A percentile compares a stretch with the other conserved stretches of the same genome.
Evolutionary conservation across 2,888 invertebrate genomes (phyloP).

Genomic region (Phyllotreta cruciferae): DNA sequence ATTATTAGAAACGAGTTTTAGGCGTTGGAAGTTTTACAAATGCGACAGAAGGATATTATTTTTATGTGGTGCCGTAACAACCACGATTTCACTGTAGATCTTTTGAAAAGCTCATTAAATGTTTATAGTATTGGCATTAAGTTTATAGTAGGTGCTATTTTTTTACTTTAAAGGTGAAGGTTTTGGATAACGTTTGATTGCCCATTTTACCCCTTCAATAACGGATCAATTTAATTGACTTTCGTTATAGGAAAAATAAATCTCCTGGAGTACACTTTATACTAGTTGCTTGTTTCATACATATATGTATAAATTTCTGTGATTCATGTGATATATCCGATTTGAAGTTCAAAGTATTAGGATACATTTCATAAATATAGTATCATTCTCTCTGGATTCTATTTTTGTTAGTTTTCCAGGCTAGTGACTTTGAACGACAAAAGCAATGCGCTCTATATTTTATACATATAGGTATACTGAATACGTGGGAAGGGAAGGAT

Average conservation of each 20-base stretch:
- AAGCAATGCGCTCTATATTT: conserved; percentile 5
- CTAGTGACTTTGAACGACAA: conserved; percentile 8
- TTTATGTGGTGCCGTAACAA: too few species aligned
- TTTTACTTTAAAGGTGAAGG: too few species aligned
- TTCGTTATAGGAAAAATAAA: too few species aligned
- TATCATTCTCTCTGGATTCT: neutral
- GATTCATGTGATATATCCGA: conserved; percentile 2
- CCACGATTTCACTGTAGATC: too few species aligned
- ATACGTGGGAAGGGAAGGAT: neutral
- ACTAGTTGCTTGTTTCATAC: neutral
- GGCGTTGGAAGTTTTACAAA: too few species aligned
- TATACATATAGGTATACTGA: conserved; percentile 5
- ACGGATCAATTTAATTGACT: too few species aligned
- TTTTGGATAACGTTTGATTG: too few species aligned
- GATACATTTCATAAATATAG: conserved; percentile 1
- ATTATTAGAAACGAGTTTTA: conserved; percentile 2
- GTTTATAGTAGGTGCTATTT: too few species aligned
- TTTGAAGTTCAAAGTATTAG: neutral
- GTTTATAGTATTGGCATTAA: too few species aligned
- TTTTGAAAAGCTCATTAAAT: too few species aligned
- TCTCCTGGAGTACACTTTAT: neutral
- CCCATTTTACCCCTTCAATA: too few species aligned
- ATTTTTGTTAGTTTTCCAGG: conserved; percentile 11
- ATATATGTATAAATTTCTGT: neutral
- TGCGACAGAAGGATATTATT: too few species aligned